These are phyloP conservation scores for Chymomyza costata DNA, from an alignment of 1,140 invertebrate species.

Conservation along the genomic window DNA sequence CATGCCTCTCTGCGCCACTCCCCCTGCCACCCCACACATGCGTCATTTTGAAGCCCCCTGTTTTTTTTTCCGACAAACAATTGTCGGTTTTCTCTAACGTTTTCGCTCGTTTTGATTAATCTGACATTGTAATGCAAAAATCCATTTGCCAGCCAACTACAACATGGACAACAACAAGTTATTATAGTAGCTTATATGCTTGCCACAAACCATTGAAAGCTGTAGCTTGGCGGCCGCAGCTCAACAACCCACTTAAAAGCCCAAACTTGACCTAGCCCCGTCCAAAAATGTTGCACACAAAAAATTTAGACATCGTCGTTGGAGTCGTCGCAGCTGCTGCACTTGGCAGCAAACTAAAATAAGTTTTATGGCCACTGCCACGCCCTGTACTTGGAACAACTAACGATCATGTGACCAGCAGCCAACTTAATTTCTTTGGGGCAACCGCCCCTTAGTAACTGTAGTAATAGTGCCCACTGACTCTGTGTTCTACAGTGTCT, in stretches of 20 bases:
- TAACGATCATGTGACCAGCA: no score
- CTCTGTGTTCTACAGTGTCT: not conserved
- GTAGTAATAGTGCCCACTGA: not conserved
- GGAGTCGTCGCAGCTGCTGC: constrained; percentile 16
- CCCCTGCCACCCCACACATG: not conserved
- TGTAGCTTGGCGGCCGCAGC: not conserved
- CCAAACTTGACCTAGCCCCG: constrained; percentile 65
- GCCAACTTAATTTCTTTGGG: constrained; percentile 34
- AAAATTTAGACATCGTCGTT: constrained; percentile 58
- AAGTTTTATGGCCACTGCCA: constrained; percentile 50
- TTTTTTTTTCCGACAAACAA: constrained; percentile 42
- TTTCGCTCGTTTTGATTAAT: constrained; percentile 71
- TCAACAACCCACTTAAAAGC: constrained; percentile 63
- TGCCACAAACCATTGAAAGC: not conserved
- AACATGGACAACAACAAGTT: constrained; percentile 46
- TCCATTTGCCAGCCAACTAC: constrained; percentile 52
- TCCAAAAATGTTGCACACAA: not conserved
- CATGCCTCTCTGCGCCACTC: constrained; percentile 5
- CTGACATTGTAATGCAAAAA: constrained; percentile 73
- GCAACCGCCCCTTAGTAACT: not conserved
- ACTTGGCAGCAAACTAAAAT: constrained; percentile 9
- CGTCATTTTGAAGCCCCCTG: not conserved
- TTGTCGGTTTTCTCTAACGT: constrained; percentile 69
- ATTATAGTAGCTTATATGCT: constrained; percentile 20
- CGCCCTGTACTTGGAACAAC: constrained; percentile 11